Evolutionary conservation across 2,888 invertebrate genomes (phyloP), one percentile per base, ranked within the genome.

Genomic region (Ophioninae sp.): DNA sequence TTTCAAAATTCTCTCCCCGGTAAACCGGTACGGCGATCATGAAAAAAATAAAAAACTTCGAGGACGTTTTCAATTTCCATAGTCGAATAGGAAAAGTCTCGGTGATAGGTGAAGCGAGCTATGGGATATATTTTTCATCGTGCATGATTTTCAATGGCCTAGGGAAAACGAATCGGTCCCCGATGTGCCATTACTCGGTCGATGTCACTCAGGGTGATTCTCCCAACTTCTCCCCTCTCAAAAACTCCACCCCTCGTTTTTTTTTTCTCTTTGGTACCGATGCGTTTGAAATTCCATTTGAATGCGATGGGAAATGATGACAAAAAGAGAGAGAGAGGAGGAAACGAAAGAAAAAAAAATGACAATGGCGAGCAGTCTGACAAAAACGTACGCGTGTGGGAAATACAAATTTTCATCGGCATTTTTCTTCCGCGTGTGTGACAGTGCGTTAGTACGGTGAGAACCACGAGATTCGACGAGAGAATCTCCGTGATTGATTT

Each of bases 401-500:
- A 56, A 76, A 83, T 79, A 67, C 72, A 67, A 72, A 79, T 76
- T 83, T 75, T 76, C 6, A 72, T 23, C 20, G 23, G 41, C 30
- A 50, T 77, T 77, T 77, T 73, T 57, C 21, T 59, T 8, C 41
- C 41, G 0, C 21, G 41, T 64, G 6, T n/a, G 56, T 50, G 37
- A 7, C 7, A n/a, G 61, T 72, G 64, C 44, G 37, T 41, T 41
- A 44, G 17, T 23, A n/a, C 6, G n/a, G 0, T 10, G 21, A 59
- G 56, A 56, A 21, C 64, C 44, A n/a, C 69, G 65, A 75, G 62
- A 69, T 57, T 39, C 57, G 77, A 44, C 64, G 65, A 57, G 77
- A 65, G 67, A 80, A 77, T 70, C 62, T 80, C 77, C 59, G 62
- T 83, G 83, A 83, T 83, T 80, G 77, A 83, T 83, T 77, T 80